Evolutionary conservation across 2,888 invertebrate species (phyloP), one percentile per base, ranked within the genome.

Genomic region (Bimastos eiseni): DNA sequence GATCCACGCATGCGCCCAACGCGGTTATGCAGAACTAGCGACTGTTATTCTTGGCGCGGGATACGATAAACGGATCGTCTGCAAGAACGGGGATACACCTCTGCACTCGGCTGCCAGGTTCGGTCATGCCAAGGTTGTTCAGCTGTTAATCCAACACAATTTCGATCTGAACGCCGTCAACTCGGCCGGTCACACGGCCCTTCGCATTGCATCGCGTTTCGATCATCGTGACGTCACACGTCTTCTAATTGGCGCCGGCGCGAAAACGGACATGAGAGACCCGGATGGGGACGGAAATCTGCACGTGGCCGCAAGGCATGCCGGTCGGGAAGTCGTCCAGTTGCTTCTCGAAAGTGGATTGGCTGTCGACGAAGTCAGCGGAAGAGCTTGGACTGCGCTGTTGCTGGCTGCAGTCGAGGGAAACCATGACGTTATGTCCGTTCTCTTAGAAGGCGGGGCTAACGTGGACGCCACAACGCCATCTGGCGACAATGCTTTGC

Each of bases 361-460:
- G 89, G 89, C 36, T 55, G 86, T 89, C 36, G 91, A 92, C 83
- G 88, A 84, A 83, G 37, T 49, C n/a, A 91, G 91, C 24, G 92
- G 94, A 94, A 94, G 93, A 91, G 93, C 93, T 24, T 94, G 94
- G 94, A 94, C 94, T 34, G 94, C 94, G 4, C 92, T 95, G 44
- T 94, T 94, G 91, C 94, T 94, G 94, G 95, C 95, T 17, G 93
- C 93, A 44, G 93, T 94, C 91, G 90, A 94, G 83, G 94, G 93
- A 24, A 93, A 94, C 90, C 93, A 93, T 41, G 94, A 94, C 89
- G 92, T 94, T 84, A 94, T 94, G 6, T 93, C 93, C 88, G 91
- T 94, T 13, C 92, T 95, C 38, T 90, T 94, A 33, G 93, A 94
- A 37, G 93, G 93, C 36, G 94, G 94, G 17, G 93, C 93, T 89